Base-by-base conservation (phyloP, 2,888 invertebrate species). In the Syrphus vitripennis region DNA sequence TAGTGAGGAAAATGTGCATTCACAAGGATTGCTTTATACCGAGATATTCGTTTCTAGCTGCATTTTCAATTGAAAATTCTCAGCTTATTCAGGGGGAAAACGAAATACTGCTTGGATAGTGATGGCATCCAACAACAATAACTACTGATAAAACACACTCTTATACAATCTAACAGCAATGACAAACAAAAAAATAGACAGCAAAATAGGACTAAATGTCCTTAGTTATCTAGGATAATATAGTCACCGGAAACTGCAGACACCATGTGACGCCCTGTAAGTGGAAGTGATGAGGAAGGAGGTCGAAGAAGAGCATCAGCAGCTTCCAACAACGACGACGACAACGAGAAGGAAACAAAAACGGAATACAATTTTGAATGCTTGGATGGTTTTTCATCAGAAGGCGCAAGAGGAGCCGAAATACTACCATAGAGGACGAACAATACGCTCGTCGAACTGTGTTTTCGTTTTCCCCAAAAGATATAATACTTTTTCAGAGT, bases 221-320 rank as follows among this genome's bases (percentile, higher is more conserved):
- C 83, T 72, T 57, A 82, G 81, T 71, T 76, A 77, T 77, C 72
- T 78, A 24, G 78, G 67, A 83, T 42, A 83, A 78, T 77, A 83
- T 69, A 83, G 40, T 72, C 37, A 61, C 42, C 67, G 71, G 53
- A 50, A 83, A 61, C 59, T 72, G 42, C 67, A 72, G 67, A 61
- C 72, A 72, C 14, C 70, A 72, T 72, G 16, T 42, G 70, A 71
- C 57, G 19, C 50, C 42, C 40, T 45, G 42, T 16, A 45, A 63
- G 1, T 61, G 26, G 4, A 19, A 12, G 29, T 37, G 19, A 45
- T 31, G 65, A 45, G 42, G 45, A 65, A 65, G 42, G 42, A 45
- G 42, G 40, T 2, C 16, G 9, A 19, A 14, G 16, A 19, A 12
- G 59, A 37, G 34, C 19, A 45, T 9, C 34, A 34, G 9, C 24